These are phyloP conservation scores for Littorina saxatilis DNA, from an alignment of 1,140 invertebrate genomes.

Conservation along the genomic window DNA sequence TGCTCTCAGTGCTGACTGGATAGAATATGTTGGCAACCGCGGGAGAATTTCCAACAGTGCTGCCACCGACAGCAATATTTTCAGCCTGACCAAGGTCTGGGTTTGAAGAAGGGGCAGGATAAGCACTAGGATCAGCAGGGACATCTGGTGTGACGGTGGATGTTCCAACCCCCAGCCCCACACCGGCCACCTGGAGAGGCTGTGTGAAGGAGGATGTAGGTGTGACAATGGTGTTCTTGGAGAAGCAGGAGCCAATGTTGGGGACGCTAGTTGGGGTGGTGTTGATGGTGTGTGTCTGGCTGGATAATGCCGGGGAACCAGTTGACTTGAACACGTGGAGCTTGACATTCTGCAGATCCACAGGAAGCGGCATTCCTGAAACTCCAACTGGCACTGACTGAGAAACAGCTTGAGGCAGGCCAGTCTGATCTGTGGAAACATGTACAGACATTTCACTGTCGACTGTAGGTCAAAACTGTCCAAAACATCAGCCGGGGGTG, in stretches of 20 bases:
- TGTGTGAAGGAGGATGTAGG: conserved; percentile 14
- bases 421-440: neutral
- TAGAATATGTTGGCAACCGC: conserved; percentile 22
- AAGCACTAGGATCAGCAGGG: neutral
- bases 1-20: conserved; percentile 12
- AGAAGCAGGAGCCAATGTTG: conserved; percentile 1
- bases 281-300: conserved; percentile 3
- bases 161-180: neutral
- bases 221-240: conserved; percentile 3
- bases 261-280: conserved; percentile 4
- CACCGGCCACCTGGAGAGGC: conserved; percentile 14
- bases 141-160: neutral
- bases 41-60: neutral
- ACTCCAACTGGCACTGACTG: neutral
- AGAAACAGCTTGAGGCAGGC: neutral
- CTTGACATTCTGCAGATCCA: conserved; percentile 15
- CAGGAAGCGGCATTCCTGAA: neutral
- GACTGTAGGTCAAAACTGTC: too few relatives aligned
- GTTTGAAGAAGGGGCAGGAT: neutral
- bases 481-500: too few relatives aligned
- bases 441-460: too few relatives aligned
- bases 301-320: neutral
- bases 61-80: neutral
- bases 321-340: conserved; percentile 1
- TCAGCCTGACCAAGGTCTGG: neutral